phyloP scores from a whole-genome alignment of 1,140 invertebrate genomes.

The Aphelenchoides avenae region DNA sequence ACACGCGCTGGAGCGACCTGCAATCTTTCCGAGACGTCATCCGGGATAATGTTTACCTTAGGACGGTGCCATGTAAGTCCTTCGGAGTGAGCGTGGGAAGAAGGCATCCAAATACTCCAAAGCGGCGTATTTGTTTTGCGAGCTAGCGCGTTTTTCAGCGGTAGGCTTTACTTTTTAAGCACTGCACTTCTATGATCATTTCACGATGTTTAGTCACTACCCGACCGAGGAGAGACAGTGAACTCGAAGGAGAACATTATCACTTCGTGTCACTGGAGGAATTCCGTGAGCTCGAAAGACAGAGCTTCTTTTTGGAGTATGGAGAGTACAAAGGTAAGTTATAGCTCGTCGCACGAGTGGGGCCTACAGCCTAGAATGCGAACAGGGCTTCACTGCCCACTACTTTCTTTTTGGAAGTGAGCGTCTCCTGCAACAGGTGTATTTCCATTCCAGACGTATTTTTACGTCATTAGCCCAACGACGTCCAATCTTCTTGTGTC shows the following conservation, averaged over 20 bases:
- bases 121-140: too few relatives aligned
- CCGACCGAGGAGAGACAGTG: conserved; percentile 12
- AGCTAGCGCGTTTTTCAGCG: conserved; percentile 18
- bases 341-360: too few relatives aligned
- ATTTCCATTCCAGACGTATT: too few relatives aligned
- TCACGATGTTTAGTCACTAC: conserved; percentile 39
- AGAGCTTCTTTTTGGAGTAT: conserved; percentile 28
- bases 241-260: conserved; percentile 29
- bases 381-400: too few relatives aligned
- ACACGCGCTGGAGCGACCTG: conserved; percentile 13
- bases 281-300: conserved; percentile 15
- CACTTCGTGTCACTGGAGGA: conserved; percentile 24
- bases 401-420: too few relatives aligned
- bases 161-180: conserved; percentile 15
- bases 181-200: conserved; percentile 28
- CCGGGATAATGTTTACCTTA: conserved; percentile 30
- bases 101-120: conserved; percentile 18
- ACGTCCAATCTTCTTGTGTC: too few relatives aligned
- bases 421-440: too few relatives aligned
- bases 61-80: conserved; percentile 26
- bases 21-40: conserved; percentile 21
- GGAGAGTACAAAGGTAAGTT: conserved; percentile 36
- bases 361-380: too few relatives aligned
- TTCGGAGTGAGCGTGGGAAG: conserved; percentile 19
- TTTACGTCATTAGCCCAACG: too few relatives aligned